Percentiles rank a stretch among this genome's conserved stretches.
These are phyloP conservation scores for Liasis olivaceus DNA, from an alignment of 2,797 vertebrate genomes.

Conservation along the genomic window DNA sequence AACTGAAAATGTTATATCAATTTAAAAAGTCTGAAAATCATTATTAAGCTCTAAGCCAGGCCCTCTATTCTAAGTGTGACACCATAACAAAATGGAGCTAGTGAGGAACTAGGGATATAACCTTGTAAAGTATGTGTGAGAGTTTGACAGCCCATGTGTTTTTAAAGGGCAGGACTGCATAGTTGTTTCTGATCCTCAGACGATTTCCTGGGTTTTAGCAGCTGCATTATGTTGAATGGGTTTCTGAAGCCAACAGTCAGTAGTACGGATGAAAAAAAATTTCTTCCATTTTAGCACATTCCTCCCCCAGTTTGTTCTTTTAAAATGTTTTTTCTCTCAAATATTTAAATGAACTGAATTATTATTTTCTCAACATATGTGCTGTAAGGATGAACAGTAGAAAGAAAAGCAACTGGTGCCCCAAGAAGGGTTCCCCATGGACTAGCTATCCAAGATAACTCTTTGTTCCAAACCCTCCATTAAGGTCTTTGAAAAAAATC, in stretches of 20 bases:
- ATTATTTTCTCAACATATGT: background rate
- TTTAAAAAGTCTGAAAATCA: no score
- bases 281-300: background rate
- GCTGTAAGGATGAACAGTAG: background rate
- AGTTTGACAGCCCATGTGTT: background rate
- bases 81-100: conserved; percentile 26
- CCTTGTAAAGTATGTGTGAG: conserved; percentile 34
- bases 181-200: conserved; percentile 20
- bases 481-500: background rate
- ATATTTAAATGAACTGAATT: background rate
- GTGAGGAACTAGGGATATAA: conserved; percentile 14
- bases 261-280: conserved; percentile 19
- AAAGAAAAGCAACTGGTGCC: background rate
- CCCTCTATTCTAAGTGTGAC: conserved; percentile 47
- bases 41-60: background rate
- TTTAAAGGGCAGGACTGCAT: conserved; percentile 1
- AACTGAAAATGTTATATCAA: no score
- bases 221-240: conserved; percentile 25
- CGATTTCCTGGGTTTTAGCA: conserved; percentile 28
- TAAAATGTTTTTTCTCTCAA: conserved; percentile 15
- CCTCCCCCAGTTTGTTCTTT: background rate
- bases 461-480: background rate
- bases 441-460: background rate
- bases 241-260: conserved; percentile 16
- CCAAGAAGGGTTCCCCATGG: background rate